Evolutionary conservation across 2,797 vertebrate species (phyloP).

Genomic region (Vultur gryphus): DNA sequence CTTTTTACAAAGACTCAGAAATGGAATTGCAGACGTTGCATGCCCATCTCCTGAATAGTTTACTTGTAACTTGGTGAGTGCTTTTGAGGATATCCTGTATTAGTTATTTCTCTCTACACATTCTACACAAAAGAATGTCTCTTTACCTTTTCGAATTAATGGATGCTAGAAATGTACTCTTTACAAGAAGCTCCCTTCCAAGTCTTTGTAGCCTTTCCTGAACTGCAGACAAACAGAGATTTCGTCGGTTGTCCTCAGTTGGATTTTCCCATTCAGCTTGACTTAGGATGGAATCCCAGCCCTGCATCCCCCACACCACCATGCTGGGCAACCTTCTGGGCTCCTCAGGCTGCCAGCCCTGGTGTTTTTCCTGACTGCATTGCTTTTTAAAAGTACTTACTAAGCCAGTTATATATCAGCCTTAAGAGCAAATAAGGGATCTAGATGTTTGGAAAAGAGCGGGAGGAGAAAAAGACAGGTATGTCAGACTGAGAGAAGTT

Average conservation of each 20-base stretch:
- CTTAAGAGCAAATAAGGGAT: background rate
- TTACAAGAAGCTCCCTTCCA: background rate
- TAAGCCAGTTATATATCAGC: background rate
- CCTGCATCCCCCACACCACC: background rate
- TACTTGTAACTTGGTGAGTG: background rate
- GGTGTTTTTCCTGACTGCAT: background rate
- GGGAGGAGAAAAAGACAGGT: background rate
- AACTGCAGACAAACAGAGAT: background rate
- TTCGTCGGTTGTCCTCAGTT: background rate
- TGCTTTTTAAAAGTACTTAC: background rate
- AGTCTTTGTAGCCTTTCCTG: background rate
- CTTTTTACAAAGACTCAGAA: slow-evolving; percentile 9
- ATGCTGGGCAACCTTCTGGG: background rate
- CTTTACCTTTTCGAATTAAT: background rate
- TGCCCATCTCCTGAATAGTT: background rate
- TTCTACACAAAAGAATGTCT: background rate
- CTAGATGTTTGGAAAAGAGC: background rate
- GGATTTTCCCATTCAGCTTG: background rate
- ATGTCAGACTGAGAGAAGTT: background rate
- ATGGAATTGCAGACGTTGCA: background rate
- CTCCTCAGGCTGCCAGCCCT: background rate
- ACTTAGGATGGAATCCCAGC: background rate
- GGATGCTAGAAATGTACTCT: background rate
- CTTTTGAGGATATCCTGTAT: background rate
- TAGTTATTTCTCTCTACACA: background rate